Conservation (phyloP, 2,797 vertebrate species). For the Urocyon cinereoargenteus region DNA sequence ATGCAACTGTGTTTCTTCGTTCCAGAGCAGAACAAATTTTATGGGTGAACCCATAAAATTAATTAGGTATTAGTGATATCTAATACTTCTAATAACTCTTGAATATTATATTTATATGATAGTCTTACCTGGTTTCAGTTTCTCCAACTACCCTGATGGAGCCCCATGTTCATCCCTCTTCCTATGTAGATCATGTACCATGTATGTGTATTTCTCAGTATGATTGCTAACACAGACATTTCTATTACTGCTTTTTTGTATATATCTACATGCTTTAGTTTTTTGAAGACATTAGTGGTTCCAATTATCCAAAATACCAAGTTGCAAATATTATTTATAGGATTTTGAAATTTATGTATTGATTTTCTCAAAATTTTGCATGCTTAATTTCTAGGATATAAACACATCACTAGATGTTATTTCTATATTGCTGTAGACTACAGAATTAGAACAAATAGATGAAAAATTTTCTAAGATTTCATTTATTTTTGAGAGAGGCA, state of each 20-base stretch:
- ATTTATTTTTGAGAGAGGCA: too few species aligned
- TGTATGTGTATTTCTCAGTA: not conserved
- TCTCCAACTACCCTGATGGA: not conserved
- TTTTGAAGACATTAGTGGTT: not conserved
- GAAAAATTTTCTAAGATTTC: not conserved
- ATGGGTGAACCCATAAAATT: not conserved
- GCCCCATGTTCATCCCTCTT: not conserved
- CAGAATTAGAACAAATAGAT: not conserved
- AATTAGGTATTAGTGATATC: not conserved
- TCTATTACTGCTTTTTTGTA: not conserved
- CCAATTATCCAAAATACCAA: not conserved
- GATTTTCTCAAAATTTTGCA: not conserved
- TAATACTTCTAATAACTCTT: not conserved
- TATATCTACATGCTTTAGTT: not conserved
- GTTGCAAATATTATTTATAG: not conserved
- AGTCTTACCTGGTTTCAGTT: not conserved
- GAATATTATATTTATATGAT: not conserved
- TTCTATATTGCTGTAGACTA: not conserved
- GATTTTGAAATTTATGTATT: not conserved
- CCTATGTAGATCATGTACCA: not conserved
- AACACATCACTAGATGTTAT: not conserved
- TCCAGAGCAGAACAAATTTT: not conserved
- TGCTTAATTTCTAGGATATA: not conserved
- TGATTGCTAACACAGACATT: not conserved
- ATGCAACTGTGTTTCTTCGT: not conserved